Evolutionary conservation across 2,888 invertebrate species (phyloP), one percentile per base, ranked within the genome.

Genomic region (Xylota segnis): DNA sequence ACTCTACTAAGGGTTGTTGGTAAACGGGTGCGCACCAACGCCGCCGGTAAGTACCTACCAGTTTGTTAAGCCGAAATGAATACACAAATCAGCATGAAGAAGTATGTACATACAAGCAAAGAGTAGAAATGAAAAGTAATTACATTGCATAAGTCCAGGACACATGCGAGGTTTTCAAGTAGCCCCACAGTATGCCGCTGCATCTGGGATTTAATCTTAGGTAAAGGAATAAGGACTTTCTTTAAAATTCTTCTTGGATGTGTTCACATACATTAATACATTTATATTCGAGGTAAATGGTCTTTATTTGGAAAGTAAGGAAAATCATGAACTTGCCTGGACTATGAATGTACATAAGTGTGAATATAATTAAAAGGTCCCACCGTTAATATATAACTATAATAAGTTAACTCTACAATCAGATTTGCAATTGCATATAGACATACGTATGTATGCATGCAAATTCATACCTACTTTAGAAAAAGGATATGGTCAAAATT

Each of bases 121-220:
- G 18, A 50, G 59, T 14, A 52, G 50, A 52, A 58, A 76, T 47
- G 32, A 72, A 83, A 83, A 78, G 68, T 78, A 83, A 83, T 78
- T 83, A 83, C 63, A 74, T 56, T 59, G 66, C 68, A 68, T 74
- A 68, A 68, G 61, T 61, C 6, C 54, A 74, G 45, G 40, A 43
- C 74, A 63, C 78, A 83, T 68, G 74, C 74, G 61, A 68, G 66
- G 56, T 78, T 71, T 83, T 83, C 74, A 78, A 78, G 68, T 77
- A 29, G 72, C 63, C 40, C 56, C 16, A 56, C 40, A 59, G 71
- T 58, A 40, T 59, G 58, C 65, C 58, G 32, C 40, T 59, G 50
- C 58, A 45, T 43, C 52, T 61, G 74, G 43, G 72, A 74, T 74
- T 66, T 45, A 50, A 45, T 59, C 66, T 61, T 5, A 81, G 68